Evolutionary conservation across 2,797 vertebrate species (phyloP), one percentile per base, ranked within the genome.

Genomic region (Geotrypetes seraphini): DNA sequence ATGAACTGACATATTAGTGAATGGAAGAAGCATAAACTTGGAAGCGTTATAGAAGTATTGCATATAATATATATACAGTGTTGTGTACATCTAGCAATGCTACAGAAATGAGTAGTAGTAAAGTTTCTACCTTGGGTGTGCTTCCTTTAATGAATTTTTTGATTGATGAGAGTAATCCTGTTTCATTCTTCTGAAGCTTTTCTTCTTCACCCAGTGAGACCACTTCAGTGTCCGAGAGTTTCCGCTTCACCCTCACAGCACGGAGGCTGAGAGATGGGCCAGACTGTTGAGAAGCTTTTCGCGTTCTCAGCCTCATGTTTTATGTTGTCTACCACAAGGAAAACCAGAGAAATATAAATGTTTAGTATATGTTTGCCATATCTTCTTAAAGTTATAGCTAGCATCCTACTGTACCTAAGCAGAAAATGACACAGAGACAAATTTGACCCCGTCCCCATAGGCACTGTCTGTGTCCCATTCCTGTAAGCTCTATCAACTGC

Each of bases 271-370:
- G 85, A n/a, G 78, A 66, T 39, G 79, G 85, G 70, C 66, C 81
- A 23, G 86, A 76, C 13, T 92, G 91, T 92, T 92, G 94, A 92
- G 95, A 89, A 72, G 88, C 84, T 23, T 97, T 96, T 52, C 94
- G 84, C 78, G 93, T 91, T 84, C 95, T 96, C 89, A 99, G 92
- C 90, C 88, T 97, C 95, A 99, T 99, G 59, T 85, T 91, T 87
- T 75, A 78, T 56, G 53, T n/a, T n/a, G n/a, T 62, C 83, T 81
- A 19, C 56, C 85, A 85, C 95, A 97, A 11, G 35, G 30, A 47
- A 33, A 29, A 37, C 28, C 53, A 27, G 11, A 34, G 45, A 8
- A 25, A 17, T 2, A 7, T 19, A 31, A 3, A 24, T n/a, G n/a
- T 29, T 9, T 1, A 29, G 16, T 19, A 13, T 43, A 36, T 32